A percentile compares a stretch with the other conserved stretches of the same genome.
Evolutionary conservation across 2,113 vertebrate species (phyloP).

Genomic region (Nestor notabilis): DNA sequence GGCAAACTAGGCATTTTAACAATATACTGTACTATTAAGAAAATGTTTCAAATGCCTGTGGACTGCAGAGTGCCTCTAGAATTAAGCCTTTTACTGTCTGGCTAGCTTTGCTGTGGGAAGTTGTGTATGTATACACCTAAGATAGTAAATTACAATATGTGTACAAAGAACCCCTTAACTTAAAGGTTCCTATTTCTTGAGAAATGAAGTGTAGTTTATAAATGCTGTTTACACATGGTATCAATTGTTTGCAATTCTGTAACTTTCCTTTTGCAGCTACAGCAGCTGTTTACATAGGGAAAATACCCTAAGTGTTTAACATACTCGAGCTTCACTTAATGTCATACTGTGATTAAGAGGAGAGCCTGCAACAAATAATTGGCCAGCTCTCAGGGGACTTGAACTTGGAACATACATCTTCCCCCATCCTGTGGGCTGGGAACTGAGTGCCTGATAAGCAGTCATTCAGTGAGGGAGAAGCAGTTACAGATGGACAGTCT

Average conservation of each 20-base stretch:
- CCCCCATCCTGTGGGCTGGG: background rate
- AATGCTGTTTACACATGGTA: background rate
- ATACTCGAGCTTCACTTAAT: background rate
- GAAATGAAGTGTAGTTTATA: background rate
- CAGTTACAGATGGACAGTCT: background rate
- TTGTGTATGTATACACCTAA: background rate
- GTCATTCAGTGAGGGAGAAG: background rate
- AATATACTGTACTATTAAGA: background rate
- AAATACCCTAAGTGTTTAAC: slow-evolving; percentile 3
- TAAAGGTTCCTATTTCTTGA: background rate
- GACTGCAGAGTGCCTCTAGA: background rate
- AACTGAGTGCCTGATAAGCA: background rate
- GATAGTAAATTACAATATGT: background rate
- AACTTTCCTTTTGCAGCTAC: background rate
- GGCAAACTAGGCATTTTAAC: background rate
- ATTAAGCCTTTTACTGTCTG: background rate
- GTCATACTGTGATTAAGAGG: background rate
- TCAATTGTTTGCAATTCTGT: background rate
- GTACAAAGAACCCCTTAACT: background rate
- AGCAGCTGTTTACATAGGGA: slow-evolving; percentile 16
- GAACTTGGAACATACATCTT: background rate
- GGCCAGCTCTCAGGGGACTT: rapidly evolving
- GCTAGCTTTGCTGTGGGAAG: background rate
- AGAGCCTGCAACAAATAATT: background rate
- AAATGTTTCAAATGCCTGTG: background rate